Evolutionary conservation across 64 coral and sea anemone genomes (phyloP), one percentile per base, ranked within the genome.

Genomic region (Actinia tenebrosa): DNA sequence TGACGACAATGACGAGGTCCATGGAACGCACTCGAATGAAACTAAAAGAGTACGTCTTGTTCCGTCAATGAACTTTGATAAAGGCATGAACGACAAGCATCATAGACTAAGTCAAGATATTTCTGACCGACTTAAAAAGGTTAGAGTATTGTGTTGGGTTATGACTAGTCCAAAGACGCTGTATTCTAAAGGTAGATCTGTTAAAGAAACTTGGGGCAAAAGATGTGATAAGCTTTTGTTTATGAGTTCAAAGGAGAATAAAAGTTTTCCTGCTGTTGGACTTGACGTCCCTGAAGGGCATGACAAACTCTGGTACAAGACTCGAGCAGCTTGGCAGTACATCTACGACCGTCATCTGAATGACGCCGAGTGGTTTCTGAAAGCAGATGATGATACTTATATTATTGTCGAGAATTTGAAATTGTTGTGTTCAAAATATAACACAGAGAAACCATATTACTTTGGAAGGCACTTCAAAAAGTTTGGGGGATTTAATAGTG

Each of bases 181-280:
- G 58, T 25, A 79, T 23, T 64, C 56, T 52, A 94, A 94, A 90
- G 88, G 92, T 75, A 94, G 89, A 82, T 88, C 92, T 26, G 78
- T 94, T 1, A 94, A 94, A 69, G 92, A 94, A 86, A 94, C 92
- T 1, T 94, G 92, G 92, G 92, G 92, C 17, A 94, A 87, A 81
- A 53, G 92, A 4, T 94, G 92, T 80, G 87, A 87, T 47, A 83
- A 83, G 14, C 55, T 94, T 14, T 89, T 94, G 77, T 94, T 94
- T 50, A 94, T 94, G 92, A 94, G 92, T 72, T 94, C 92, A 25
- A 25, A 87, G 30, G 87, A 59, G 16, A 88, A 94, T 44, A 75
- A 89, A 27, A 87, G 59, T 19, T 90, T 87, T 26, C 92, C 92
- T 1, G 83, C 92, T 9, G 79, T 94, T 19, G 92, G 84, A 44